Evolutionary conservation across 2,888 invertebrate species (phyloP).

Genomic region (Peribatodes rhomboidaria): DNA sequence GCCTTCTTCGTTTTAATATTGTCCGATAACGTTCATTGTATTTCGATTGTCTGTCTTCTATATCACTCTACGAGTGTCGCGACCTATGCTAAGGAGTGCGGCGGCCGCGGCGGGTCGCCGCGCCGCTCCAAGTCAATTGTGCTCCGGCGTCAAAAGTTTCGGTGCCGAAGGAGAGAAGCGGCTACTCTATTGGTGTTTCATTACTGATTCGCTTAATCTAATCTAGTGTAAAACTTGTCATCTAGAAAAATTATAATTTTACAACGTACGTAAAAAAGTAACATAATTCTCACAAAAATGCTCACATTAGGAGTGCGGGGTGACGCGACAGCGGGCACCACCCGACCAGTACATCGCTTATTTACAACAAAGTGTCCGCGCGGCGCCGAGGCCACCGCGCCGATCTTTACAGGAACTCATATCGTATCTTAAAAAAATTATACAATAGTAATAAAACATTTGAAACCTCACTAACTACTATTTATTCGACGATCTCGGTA

Average conservation of each 20-base stretch:
- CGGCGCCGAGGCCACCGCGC: constrained; percentile 72
- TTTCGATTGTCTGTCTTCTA: constrained; percentile 76
- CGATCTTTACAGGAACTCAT: constrained; percentile 86
- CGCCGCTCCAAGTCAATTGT: constrained; percentile 59
- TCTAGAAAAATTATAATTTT: constrained; percentile 80
- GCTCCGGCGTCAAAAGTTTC: constrained; percentile 81
- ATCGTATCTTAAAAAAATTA: constrained; percentile 85
- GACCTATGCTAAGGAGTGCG: constrained; percentile 79
- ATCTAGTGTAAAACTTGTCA: constrained; percentile 85
- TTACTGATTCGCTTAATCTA: constrained; percentile 86
- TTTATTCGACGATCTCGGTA: constrained; percentile 84
- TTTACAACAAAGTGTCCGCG: constrained; percentile 80
- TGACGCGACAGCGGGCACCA: constrained; percentile 67
- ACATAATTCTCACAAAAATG: constrained; percentile 85
- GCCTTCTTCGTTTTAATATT: constrained; percentile 83
- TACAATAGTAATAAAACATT: constrained; percentile 86
- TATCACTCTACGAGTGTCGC: constrained; percentile 83
- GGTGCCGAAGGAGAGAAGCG: constrained; percentile 85
- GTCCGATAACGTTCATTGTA: constrained; percentile 84
- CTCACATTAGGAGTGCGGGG: constrained; percentile 83
- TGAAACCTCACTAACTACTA: constrained; percentile 86
- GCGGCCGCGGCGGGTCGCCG: constrained; percentile 45
- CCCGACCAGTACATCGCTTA: constrained; percentile 76
- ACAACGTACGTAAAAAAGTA: constrained; percentile 83
- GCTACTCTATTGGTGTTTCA: constrained; percentile 87